phyloP scores from a whole-genome alignment of 1,140 invertebrate species.

The Wiebesia pumilae region DNA sequence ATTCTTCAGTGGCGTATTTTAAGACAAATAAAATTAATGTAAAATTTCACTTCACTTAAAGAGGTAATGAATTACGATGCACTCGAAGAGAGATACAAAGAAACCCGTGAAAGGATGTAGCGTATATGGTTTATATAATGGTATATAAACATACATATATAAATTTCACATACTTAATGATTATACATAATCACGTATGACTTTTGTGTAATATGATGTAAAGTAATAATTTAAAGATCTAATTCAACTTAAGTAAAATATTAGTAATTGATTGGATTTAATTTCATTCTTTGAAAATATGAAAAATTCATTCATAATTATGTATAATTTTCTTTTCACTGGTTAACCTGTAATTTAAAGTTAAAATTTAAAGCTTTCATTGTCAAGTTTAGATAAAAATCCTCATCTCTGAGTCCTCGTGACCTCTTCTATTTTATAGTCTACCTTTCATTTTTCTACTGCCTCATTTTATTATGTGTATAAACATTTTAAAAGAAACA shows the following conservation, averaged over 20 bases:
- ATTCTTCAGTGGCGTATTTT: constrained; percentile 35
- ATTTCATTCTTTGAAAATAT: not conserved
- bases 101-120: not conserved
- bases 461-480: not conserved
- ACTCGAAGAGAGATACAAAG: constrained; percentile 6
- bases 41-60: constrained; percentile 37
- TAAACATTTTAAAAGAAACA: constrained; percentile 3
- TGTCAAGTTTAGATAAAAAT: constrained; percentile 20
- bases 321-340: constrained; percentile 10
- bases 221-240: not conserved
- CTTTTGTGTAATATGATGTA: not conserved
- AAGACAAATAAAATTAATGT: constrained; percentile 19
- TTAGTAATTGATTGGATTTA: not conserved
- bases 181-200: constrained; percentile 31
- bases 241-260: not conserved
- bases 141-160: not conserved
- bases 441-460: constrained; percentile 5
- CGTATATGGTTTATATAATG: constrained; percentile 3
- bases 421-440: constrained; percentile 19
- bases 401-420: not conserved
- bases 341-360: not conserved
- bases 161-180: too few species aligned
- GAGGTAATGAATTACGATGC: constrained; percentile 18
- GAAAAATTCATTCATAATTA: constrained; percentile 18
- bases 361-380: constrained; percentile 1